Percentiles rank a stretch among this genome's conserved stretches.
Evolutionary conservation across 2,888 invertebrate genomes (phyloP).

Genomic region (Geotrupes spiniger): DNA sequence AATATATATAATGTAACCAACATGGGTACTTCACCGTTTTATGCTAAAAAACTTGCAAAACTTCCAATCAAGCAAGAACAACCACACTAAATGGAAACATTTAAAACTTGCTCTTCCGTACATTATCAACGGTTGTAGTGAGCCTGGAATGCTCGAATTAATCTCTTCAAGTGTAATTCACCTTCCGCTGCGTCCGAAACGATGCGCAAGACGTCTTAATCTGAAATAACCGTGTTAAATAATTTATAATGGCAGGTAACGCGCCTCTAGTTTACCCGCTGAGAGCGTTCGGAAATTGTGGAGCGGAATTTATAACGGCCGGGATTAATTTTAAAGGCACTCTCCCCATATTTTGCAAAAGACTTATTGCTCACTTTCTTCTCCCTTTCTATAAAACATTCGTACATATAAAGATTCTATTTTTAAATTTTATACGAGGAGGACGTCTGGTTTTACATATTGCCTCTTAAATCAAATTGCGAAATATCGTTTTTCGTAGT

Average conservation of each 20-base stretch:
- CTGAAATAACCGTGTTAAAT: slow-evolving; percentile 39
- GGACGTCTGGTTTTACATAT: too few species aligned
- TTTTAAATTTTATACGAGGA: background rate
- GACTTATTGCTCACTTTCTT: background rate
- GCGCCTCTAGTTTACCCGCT: slow-evolving; percentile 30
- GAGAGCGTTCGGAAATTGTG: slow-evolving; percentile 31
- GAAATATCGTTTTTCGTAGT: too few species aligned
- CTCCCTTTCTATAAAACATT: background rate
- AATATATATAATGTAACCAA: too few species aligned
- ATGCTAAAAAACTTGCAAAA: too few species aligned
- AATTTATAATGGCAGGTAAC: slow-evolving; percentile 39
- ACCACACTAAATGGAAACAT: slow-evolving; percentile 16
- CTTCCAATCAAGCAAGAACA: too few species aligned
- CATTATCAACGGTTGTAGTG: slow-evolving; percentile 32
- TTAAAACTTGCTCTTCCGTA: slow-evolving; percentile 20
- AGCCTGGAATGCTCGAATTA: slow-evolving; percentile 29
- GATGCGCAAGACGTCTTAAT: slow-evolving; percentile 35
- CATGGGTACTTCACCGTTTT: too few species aligned
- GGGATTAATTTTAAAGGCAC: slow-evolving; percentile 33
- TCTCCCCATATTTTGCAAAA: slow-evolving; percentile 1
- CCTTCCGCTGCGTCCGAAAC: slow-evolving; percentile 19
- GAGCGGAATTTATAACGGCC: slow-evolving; percentile 31
- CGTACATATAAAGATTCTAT: background rate
- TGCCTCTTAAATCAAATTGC: too few species aligned
- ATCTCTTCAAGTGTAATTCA: slow-evolving; percentile 25